A percentile compares a stretch with the other conserved stretches of the same genome.
These are phyloP conservation scores for Melanocharis versteri DNA, from an alignment of 2,113 vertebrate species.

Conservation along the genomic window DNA sequence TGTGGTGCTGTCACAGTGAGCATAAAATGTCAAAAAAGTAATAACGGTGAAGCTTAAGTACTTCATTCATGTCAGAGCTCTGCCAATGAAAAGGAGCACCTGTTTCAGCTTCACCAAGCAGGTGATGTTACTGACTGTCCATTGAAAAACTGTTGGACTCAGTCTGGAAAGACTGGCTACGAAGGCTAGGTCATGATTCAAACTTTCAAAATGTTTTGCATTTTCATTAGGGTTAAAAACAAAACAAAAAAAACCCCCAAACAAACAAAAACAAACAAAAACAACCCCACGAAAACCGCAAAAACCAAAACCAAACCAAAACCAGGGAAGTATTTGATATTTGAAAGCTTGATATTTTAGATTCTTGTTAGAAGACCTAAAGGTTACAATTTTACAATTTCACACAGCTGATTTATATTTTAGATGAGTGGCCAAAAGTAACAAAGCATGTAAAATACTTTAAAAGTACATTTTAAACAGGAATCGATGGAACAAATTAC, in stretches of 20 bases:
- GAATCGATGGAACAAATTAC: background rate
- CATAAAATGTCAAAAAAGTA: background rate
- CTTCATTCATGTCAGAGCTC: background rate
- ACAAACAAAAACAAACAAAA: background rate
- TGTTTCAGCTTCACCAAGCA: background rate
- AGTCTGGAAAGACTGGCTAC: background rate
- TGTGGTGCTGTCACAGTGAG: background rate
- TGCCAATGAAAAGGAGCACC: background rate
- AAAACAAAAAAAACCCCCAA: background rate
- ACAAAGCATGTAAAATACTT: background rate
- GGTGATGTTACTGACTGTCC: background rate
- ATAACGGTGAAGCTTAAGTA: background rate
- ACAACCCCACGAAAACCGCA: accelerated
- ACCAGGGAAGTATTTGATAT: background rate
- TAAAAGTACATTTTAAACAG: background rate
- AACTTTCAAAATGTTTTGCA: background rate
- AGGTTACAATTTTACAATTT: background rate
- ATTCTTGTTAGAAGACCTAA: background rate
- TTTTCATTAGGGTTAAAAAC: background rate
- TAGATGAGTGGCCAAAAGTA: background rate
- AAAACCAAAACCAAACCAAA: background rate
- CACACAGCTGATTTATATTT: background rate
- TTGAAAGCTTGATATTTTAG: background rate
- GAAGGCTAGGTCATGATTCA: background rate
- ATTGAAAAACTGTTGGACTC: background rate